Percentiles rank a stretch among this genome's conserved stretches.
These are phyloP conservation scores for Vidua macroura DNA, from an alignment of 2,113 vertebrate species.

Conservation along the genomic window DNA sequence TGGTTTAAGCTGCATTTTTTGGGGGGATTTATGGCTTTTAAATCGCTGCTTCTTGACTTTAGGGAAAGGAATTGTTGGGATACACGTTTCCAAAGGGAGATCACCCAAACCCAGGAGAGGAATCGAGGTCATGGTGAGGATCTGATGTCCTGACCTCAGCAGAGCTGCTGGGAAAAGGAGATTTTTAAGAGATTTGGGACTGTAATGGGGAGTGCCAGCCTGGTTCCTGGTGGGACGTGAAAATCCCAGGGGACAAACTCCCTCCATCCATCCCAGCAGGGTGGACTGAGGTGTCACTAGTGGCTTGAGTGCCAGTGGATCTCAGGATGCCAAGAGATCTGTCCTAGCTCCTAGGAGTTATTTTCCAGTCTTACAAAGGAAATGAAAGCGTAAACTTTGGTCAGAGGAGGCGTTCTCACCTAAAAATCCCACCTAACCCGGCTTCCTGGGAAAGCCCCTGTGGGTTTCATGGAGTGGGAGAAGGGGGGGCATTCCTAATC, in stretches of 20 bases:
- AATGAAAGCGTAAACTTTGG: not conserved
- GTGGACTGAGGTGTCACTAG: not conserved
- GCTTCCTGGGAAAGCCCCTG: not conserved
- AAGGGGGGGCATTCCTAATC: not conserved
- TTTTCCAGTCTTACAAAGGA: not conserved
- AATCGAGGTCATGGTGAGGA: not conserved
- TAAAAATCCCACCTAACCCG: not conserved
- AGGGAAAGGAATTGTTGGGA: not conserved
- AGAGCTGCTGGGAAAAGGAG: not conserved
- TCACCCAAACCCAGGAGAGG: not conserved
- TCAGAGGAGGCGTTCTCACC: not conserved
- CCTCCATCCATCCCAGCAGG: not conserved
- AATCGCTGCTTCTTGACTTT: accelerated
- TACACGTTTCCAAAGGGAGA: accelerated
- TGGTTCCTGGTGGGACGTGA: not conserved
- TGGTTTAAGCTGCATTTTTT: not conserved
- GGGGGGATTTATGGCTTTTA: not conserved
- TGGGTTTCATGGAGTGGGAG: not conserved
- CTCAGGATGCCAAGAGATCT: not conserved
- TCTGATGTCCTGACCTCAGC: not conserved
- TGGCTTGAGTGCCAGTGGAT: not conserved
- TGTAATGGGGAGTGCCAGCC: not conserved
- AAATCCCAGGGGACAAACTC: not conserved
- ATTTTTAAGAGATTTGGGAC: not conserved
- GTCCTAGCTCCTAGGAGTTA: not conserved